These are phyloP conservation scores for Erebia ligea DNA, from an alignment of 2,888 invertebrate genomes.

Conservation along the genomic window DNA sequence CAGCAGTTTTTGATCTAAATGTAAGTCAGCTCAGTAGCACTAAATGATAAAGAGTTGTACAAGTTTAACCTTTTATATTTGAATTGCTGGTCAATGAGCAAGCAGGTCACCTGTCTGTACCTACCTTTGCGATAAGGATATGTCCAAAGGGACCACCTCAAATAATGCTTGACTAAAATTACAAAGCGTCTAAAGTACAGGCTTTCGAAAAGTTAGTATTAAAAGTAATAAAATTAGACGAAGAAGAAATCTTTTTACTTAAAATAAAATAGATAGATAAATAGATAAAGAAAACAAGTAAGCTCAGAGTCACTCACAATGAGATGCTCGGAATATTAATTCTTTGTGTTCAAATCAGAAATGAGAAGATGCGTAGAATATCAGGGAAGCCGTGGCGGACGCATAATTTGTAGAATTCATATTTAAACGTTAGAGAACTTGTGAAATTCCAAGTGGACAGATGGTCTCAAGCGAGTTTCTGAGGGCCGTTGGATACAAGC, in stretches of 20 bases:
- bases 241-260: too few relatives aligned
- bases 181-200: too few relatives aligned
- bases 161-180: not conserved
- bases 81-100: conserved; percentile 5
- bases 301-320: too few relatives aligned
- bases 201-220: too few relatives aligned
- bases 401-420: not conserved
- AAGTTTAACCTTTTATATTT: conserved; percentile 1
- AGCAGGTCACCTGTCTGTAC: conserved; percentile 1
- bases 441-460: not conserved
- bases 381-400: too few relatives aligned
- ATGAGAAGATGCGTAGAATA: too few relatives aligned
- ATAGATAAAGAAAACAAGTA: too few relatives aligned
- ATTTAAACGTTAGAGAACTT: not conserved
- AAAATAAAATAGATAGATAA: too few relatives aligned
- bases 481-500: not conserved
- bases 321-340: too few relatives aligned
- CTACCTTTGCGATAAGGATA: not conserved
- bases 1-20: conserved; percentile 72
- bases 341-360: too few relatives aligned
- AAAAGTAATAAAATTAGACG: too few relatives aligned
- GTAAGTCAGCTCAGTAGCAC: conserved; percentile 66
- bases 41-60: conserved; percentile 26
- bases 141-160: not conserved
- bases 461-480: not conserved